Base-by-base conservation (phyloP, 2,888 invertebrate genomes). In the Papilio gigon region DNA sequence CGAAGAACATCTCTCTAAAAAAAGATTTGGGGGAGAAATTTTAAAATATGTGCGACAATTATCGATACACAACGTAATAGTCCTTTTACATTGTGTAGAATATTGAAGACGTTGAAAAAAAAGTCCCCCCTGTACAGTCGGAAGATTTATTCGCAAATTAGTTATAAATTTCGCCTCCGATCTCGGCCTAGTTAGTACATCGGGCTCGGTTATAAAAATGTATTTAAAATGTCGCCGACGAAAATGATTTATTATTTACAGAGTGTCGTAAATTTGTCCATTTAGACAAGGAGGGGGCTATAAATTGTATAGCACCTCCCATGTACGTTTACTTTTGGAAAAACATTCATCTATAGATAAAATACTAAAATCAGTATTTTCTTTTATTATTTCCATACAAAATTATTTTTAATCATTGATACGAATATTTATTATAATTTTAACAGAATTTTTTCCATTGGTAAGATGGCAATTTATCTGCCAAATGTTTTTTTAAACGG, bases 41-140 rank as follows among this genome's bases (percentile, higher is more conserved):
- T 81, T 90, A 88, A 91, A 90, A 90, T 92, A 92, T 90, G 91
- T 91, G 92, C 87, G 92, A 92, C 92, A 92, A 92, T 92, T 92
- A 92, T 91, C 90, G 81, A 86, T 87, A 92, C 91, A 92, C 80
- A 91, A 88, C 88, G 87, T 88, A 91, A 92, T 92, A 90, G 90
- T 84, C 84, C 85, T 76, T 85, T 89, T 89, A 90, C 89, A 90
- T 83, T 86, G 88, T 87, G 75, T 80, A 79, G 78, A 76, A 81
- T 77, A 76, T 72, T 74, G 79, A 73, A 82, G 77, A 83, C 79
- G 77, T 79, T 79, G 81, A 87, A 88, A 89, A 64, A 90, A 90
- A 79, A 76, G 82, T 85, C 89, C 89, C 90, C 84, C 53, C 30
- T 8, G 53, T 79, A 79, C 76, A 80, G 79, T 78, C 77, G 75